Evolutionary conservation across 2,113 vertebrate genomes (phyloP), one percentile per base, ranked within the genome.

Genomic region (Stegostoma tigrinum): DNA sequence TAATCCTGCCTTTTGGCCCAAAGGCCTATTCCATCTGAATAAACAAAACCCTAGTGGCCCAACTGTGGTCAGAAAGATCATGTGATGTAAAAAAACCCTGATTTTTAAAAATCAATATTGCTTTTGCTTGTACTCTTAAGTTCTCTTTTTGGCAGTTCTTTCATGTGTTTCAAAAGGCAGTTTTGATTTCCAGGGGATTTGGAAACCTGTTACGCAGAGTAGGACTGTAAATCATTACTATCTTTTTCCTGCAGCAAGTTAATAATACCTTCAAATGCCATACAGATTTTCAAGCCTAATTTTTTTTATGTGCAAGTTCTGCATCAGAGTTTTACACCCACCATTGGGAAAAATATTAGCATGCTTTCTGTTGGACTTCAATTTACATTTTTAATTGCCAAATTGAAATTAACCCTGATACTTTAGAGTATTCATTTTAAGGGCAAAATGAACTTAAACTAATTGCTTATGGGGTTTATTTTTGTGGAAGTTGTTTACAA

Each of bases 21-120:
- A 95, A 95, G 96, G 97, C 97, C 96, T 96, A 96, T 97, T 98
- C 97, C 98, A 98, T 98, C 97, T 98, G 98, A 98, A 97, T 97
- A 98, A 98, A 98, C 98, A 98, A 97, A 98, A 97, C 96, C 96
- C 96, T 96, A 96, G 96, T 96, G 97, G 97, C 96, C 94, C 97
- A 96, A 96, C 97, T 97, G 96, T 97, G 97, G 97, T 97, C 97
- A 96, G 97, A 96, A 96, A 98, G 97, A 97, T 97, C 96, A 98
- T 97, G 97, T 98, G 97, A 98, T 98, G 96, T 38, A 96, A 96
- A 96, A 61, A 97, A 96, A 95, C 96, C 96, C 96, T 96, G 96
- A 96, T 95, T 94, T 96, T 96, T 95, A 96, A 96, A 97, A 97
- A 97, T 97, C 97, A 96, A 98, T 97, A 97, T 96, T 96, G 96